Base-by-base conservation (phyloP, 1,140 invertebrate genomes). In the Atta cephalotes region DNA sequence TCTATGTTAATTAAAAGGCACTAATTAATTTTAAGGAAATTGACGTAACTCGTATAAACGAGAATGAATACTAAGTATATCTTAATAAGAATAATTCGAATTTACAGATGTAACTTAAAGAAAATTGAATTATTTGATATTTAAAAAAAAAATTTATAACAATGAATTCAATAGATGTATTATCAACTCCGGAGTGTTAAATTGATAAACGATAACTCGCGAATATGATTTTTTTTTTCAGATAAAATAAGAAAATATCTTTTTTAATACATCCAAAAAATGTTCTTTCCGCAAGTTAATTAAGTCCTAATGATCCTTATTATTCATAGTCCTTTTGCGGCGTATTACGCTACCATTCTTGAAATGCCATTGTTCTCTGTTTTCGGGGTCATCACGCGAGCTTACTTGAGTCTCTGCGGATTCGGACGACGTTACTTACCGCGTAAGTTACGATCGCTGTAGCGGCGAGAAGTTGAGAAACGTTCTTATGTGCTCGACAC, bases 401-500 rank as follows among this genome's bases (percentile, higher is more conserved):
- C 76, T 85, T 80, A 78, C 49, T 65, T 10, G 51, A 79, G 74
- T 28, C 39, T 49, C 56, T 58, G n/a, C 35, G 45, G 76, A 85
- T 85, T 80, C 76, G 66, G 51, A 66, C 76, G 84, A 66, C 63
- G 80, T 80, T 85, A 79, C 63, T 68, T 85, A 77, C 51, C 84
- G 84, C 84, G 74, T 85, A 79, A 85, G 74, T 77, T 85, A 78
- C 74, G 74, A 80, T 85, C 80, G 80, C 45, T 76, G 80, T 84
- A 84, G 70, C 70, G 71, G 80, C 80, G 80, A 84, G 80, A 86
- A 79, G 65, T 80, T 81, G 79, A 82, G 70, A 85, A 71, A 87
- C 79, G 86, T 85, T 84, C 80, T 84, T 84, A 84, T 76, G 80
- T 84, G 70, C 80, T 84, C 80, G 80, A 74, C 68, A 72, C 65